These are phyloP conservation scores for Gallinago nigripennis DNA, from an alignment of 2,797 vertebrate species.

Conservation along the genomic window DNA sequence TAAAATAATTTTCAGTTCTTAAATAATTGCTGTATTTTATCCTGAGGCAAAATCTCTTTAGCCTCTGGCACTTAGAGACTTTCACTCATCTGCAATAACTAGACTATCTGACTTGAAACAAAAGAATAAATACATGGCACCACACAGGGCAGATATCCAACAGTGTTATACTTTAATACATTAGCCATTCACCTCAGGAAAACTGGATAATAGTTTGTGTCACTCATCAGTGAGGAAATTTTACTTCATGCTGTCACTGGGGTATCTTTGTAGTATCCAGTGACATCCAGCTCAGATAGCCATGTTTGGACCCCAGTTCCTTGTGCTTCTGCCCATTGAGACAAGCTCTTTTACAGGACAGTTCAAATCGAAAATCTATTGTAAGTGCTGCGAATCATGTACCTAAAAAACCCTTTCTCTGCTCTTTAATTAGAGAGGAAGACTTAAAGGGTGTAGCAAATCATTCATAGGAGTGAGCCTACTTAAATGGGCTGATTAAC, in stretches of 20 bases:
- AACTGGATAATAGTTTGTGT: neutral
- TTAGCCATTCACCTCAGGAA: neutral
- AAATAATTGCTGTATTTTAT: slow-evolving; percentile 63
- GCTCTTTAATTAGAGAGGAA: neutral
- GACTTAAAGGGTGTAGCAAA: neutral
- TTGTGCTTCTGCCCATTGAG: neutral
- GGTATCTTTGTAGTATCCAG: neutral
- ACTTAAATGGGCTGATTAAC: neutral
- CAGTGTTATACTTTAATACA: neutral
- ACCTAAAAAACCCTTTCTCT: neutral
- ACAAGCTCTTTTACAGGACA: neutral
- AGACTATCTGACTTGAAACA: neutral
- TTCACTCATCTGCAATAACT: neutral
- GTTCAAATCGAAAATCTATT: neutral
- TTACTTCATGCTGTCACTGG: neutral
- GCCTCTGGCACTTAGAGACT: slow-evolving; percentile 50
- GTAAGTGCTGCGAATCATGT: neutral
- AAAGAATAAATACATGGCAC: neutral
- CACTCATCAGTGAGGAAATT: neutral
- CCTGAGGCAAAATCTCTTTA: slow-evolving; percentile 45
- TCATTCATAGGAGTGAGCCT: neutral
- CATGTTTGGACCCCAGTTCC: neutral
- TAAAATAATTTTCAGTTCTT: slow-evolving; percentile 50
- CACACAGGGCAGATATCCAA: neutral
- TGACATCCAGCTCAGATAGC: neutral